Percentiles rank a stretch among this genome's conserved stretches.
phyloP scores from a whole-genome alignment of 2,888 invertebrate genomes.

The Diplolepis rosae region DNA sequence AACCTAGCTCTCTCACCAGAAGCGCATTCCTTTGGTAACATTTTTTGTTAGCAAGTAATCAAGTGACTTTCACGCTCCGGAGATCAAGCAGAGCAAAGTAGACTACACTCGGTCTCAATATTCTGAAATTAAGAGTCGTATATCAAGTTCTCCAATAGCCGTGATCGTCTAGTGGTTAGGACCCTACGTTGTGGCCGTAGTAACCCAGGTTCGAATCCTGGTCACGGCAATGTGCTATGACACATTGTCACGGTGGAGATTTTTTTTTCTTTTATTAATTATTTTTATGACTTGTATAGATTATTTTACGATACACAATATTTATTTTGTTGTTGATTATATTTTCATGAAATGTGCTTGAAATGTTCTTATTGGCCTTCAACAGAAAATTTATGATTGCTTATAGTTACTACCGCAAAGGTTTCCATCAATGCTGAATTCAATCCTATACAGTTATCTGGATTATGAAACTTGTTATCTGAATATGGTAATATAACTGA shows the following conservation, averaged over 20 bases:
- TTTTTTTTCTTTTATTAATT: slow-evolving; percentile 36
- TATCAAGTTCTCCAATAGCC: slow-evolving; percentile 56
- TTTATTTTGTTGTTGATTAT: too few species aligned
- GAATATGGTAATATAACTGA: too few species aligned
- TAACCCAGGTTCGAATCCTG: slow-evolving; percentile 74
- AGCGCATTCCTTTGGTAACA: background rate
- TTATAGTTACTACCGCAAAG: too few species aligned
- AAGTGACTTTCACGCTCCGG: slow-evolving; percentile 31
- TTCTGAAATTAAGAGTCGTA: background rate
- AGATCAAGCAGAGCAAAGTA: slow-evolving; percentile 40
- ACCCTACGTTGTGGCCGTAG: slow-evolving; percentile 74
- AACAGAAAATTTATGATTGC: too few species aligned
- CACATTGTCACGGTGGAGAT: slow-evolving; percentile 45
- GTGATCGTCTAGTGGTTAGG: slow-evolving; percentile 73
- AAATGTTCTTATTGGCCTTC: too few species aligned
- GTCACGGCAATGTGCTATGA: slow-evolving; percentile 70
- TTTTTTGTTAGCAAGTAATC: background rate
- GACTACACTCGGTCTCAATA: slow-evolving; percentile 30
- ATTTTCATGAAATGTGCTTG: too few species aligned
- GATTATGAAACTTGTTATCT: too few species aligned
- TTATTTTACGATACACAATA: too few species aligned
- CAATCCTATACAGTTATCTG: too few species aligned
- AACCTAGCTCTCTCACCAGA: background rate
- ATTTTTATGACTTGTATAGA: too few species aligned
- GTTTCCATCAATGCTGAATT: too few species aligned